Evolutionary conservation across 2,113 vertebrate genomes (phyloP), one percentile per base, ranked within the genome.

Genomic region (Narcine bancroftii): DNA sequence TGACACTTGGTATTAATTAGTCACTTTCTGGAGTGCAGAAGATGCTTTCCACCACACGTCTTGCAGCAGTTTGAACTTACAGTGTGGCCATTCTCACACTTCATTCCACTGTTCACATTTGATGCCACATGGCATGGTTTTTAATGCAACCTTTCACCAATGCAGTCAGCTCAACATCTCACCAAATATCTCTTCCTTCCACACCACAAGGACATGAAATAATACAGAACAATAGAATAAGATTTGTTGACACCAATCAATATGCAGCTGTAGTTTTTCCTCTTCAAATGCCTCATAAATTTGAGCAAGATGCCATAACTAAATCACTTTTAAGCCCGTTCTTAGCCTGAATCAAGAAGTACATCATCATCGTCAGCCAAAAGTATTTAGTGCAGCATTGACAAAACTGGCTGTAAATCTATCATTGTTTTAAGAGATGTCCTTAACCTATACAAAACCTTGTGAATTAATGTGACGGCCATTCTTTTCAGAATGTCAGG

Each of bases 221-320:
- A 47, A 83, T 50, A 83, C 24, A 53, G 79, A 50, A 87, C 60
- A 63, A 39, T 13, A 15, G 19, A 87, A 39, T 19, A 89, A 42
- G 85, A 89, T 89, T 89, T 65, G 85, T 24, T 65, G n/a, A 65
- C 19, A 60, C 56, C 85, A 89, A 6, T 39, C 65, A 56, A 89
- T 42, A n/a, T n/a, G 50, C n/a, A 26, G 47, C 77, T 81, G 26
- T 81, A 63, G 36, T 65, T 89, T 89, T 39, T n/a, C 60, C 17
- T 63, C 1, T 11, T 63, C 53, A 39, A 65, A 26, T 45, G 87
- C 60, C 87, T 91, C 10, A 66, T 45, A 69, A 91, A 91, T 45
- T 69, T 91, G 87, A 91, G 87, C 63, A 91, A 56, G 3, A 45
- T 4, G 19, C 87, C 87, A 69, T 45, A 45, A 91, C 19, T n/a